A percentile compares a stretch with the other conserved stretches of the same genome.
These are phyloP conservation scores for Trypoxylon attenuatum DNA, from an alignment of 2,888 invertebrate genomes.

Conservation along the genomic window DNA sequence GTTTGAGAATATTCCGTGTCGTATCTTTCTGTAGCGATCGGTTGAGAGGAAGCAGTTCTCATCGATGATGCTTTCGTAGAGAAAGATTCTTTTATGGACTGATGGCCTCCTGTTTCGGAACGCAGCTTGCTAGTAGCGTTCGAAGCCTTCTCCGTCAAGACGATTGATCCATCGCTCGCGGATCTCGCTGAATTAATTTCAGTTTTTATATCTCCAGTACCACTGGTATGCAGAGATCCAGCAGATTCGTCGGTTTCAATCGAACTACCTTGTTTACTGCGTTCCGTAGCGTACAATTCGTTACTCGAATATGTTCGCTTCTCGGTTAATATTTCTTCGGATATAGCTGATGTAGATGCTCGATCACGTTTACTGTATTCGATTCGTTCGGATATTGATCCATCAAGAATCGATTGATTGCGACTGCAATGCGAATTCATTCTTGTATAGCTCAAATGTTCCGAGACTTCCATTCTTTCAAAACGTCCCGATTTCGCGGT, in stretches of 20 bases:
- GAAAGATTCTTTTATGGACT: slow-evolving; percentile 13
- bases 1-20: slow-evolving; percentile 12
- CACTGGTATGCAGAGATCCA: neutral
- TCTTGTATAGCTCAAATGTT: slow-evolving; percentile 29
- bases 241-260: slow-evolving; percentile 1
- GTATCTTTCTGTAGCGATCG: slow-evolving; percentile 7
- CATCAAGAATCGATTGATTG: slow-evolving; percentile 52
- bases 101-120: slow-evolving; percentile 24
- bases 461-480: slow-evolving; percentile 15
- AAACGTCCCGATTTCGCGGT: neutral
- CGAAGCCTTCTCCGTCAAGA: slow-evolving; percentile 15
- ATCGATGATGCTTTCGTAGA: too few relatives aligned
- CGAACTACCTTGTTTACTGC: neutral
- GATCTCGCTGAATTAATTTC: slow-evolving; percentile 42
- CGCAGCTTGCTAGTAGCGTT: slow-evolving; percentile 14
- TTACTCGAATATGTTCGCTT: slow-evolving; percentile 21
- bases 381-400: slow-evolving; percentile 34
- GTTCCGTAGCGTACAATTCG: slow-evolving; percentile 3
- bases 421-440: slow-evolving; percentile 34
- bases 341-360: slow-evolving; percentile 19
- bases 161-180: slow-evolving; percentile 22
- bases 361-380: slow-evolving; percentile 29
- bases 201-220: slow-evolving; percentile 49
- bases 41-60: slow-evolving; percentile 17
- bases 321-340: slow-evolving; percentile 26